Base-by-base conservation (phyloP, 2,888 invertebrate genomes). In the Leuctra nigra region DNA sequence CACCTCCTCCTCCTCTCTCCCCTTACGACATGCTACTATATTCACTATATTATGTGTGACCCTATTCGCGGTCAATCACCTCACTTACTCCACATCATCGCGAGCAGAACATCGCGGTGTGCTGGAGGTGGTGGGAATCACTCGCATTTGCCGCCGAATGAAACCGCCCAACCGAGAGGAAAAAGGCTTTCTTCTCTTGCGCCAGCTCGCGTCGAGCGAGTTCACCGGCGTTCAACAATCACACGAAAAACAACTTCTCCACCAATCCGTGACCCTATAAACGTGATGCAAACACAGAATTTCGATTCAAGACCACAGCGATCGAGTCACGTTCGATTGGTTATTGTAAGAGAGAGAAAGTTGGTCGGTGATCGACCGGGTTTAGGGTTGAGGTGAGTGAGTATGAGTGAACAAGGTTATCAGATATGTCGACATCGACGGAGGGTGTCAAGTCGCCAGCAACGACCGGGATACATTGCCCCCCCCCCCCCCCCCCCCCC, bases 101-200 rank as follows among this genome's bases (percentile, higher is more conserved):
- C 35, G 13, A 24, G 25, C 38, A 56, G 48, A 56, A 52, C 56
- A 52, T 56, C 39, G 35, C 36, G 25, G 48, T 29, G 18, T 36
- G n/a, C n/a, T n/a, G n/a, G n/a, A n/a, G n/a, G n/a, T n/a, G n/a
- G n/a, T n/a, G n/a, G n/a, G n/a, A 14, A 36, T 13, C 33, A 33
- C 50, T 29, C 33, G 50, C 50, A 22, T 50, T 33, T 44, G 20
- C 4, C 44, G 20, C 22, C 22, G 9, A 23, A 20, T n/a, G 23
- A 44, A 44, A 20, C 50, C 33, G 33, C 44, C 22, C 20, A 4
- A 20, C 22, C n/a, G 20, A 20, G 23, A 44, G 22, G 44, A 44
- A 44, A 52, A 56, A 52, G 14, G 52, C 56, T 56, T 56, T 56
- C 56, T 14, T 50, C n/a, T n/a, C n/a, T n/a, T n/a, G n/a, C n/a